These are phyloP conservation scores for Synanthedon andrenaeformis DNA, from an alignment of 2,888 invertebrate species.

Conservation along the genomic window DNA sequence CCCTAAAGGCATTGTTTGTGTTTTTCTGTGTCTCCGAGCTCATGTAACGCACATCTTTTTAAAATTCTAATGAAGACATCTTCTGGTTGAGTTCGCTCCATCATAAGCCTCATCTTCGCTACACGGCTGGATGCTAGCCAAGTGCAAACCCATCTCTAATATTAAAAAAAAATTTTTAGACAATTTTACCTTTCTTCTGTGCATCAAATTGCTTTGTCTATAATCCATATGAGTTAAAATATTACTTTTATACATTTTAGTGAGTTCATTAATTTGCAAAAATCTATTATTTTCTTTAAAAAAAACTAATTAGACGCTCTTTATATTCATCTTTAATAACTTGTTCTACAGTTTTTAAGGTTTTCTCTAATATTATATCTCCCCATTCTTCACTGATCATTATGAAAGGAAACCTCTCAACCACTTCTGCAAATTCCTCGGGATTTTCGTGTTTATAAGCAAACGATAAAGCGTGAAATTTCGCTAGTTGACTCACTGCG, in stretches of 20 bases:
- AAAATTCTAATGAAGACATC: too few species aligned
- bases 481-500: slow-evolving; percentile 22
- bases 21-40: too few species aligned
- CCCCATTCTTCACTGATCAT: not conserved
- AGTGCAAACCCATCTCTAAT: too few species aligned
- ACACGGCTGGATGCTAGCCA: too few species aligned
- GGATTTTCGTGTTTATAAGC: slow-evolving; percentile 24
- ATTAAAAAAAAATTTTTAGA: too few species aligned
- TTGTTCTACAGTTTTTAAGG: not conserved
- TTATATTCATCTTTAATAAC: not conserved
- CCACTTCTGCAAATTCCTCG: slow-evolving; percentile 14
- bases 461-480: slow-evolving; percentile 33
- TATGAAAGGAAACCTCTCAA: not conserved
- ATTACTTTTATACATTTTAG: not conserved
- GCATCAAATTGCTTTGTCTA: slow-evolving; percentile 2
- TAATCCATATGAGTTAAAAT: slow-evolving; percentile 2
- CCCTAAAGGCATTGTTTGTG: too few species aligned
- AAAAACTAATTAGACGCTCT: not conserved
- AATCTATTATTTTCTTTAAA: not conserved
- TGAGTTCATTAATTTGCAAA: not conserved
- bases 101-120: too few species aligned
- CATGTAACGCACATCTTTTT: too few species aligned
- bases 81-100: too few species aligned
- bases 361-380: not conserved
- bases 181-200: not conserved